A percentile compares a stretch with the other conserved stretches of the same genome.
Evolutionary conservation across 2,797 vertebrate genomes (phyloP).

Genomic region (Eulemur coronatus): DNA sequence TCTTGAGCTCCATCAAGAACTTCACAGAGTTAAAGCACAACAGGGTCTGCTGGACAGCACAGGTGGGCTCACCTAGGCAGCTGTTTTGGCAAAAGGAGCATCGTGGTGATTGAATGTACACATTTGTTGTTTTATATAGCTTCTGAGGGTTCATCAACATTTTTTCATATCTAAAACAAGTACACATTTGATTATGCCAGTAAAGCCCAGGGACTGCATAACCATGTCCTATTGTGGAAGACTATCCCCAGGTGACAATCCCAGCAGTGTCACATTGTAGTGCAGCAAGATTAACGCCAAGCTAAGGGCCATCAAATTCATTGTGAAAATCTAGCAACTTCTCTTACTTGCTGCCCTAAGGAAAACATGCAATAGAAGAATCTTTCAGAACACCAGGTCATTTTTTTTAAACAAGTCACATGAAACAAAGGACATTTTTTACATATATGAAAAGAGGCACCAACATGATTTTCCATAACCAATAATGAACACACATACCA

Average conservation of each 20-base stretch:
- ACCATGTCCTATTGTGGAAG: background rate
- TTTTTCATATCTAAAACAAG: background rate
- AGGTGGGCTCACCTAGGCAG: background rate
- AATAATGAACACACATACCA: background rate
- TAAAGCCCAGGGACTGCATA: background rate
- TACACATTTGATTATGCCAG: background rate
- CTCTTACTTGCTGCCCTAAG: background rate
- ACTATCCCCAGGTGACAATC: background rate
- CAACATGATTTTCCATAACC: background rate
- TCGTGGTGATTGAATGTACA: fast-evolving
- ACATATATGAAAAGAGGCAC: background rate
- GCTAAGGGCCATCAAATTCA: background rate
- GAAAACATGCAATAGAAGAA: background rate
- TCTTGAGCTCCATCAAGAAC: background rate
- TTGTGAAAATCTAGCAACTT: background rate
- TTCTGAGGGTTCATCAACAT: no score
- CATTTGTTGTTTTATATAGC: background rate
- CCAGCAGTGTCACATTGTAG: no score
- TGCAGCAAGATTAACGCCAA: background rate
- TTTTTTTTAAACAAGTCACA: background rate
- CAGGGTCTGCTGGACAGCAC: background rate
- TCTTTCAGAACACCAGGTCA: background rate
- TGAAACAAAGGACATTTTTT: background rate
- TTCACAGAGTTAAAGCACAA: fast-evolving
- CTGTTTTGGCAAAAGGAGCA: fast-evolving